These are phyloP conservation scores for Potorous gilbertii DNA, from an alignment of 2,797 vertebrate species.

Conservation along the genomic window DNA sequence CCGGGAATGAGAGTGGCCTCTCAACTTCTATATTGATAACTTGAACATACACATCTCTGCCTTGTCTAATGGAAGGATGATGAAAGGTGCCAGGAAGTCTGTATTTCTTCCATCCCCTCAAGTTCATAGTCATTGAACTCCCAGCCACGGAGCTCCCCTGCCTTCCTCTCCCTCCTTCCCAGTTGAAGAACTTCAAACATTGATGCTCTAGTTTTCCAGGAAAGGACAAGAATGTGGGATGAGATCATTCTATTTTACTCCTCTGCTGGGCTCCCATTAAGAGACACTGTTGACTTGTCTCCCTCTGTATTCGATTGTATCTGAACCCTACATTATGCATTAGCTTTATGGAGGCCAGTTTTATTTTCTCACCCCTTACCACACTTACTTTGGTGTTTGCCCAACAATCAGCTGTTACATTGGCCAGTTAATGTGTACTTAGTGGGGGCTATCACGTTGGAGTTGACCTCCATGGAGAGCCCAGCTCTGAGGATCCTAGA, in stretches of 20 bases:
- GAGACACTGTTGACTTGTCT: neutral
- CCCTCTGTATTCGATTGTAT: neutral
- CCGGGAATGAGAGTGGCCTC: neutral
- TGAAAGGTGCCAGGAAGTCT: neutral
- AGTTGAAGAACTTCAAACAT: neutral
- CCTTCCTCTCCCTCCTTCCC: neutral
- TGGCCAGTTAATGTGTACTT: neutral
- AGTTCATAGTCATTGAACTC: neutral
- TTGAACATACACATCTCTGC: neutral
- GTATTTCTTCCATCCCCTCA: neutral
- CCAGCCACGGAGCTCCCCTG: neutral
- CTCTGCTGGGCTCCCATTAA: fast-evolving
- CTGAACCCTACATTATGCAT: neutral
- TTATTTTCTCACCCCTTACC: neutral
- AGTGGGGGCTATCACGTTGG: neutral
- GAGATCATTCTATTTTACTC: neutral
- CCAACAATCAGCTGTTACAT: neutral
- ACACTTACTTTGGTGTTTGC: neutral
- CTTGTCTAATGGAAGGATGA: neutral
- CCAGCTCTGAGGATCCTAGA: neutral
- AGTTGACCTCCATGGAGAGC: neutral
- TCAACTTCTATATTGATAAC: neutral
- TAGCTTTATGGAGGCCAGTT: neutral
- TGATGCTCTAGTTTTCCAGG: neutral
- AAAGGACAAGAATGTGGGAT: neutral